Percentiles rank a stretch among this genome's conserved stretches.
These are phyloP conservation scores for Staurois parvus DNA, from an alignment of 2,797 vertebrate genomes.

Conservation along the genomic window DNA sequence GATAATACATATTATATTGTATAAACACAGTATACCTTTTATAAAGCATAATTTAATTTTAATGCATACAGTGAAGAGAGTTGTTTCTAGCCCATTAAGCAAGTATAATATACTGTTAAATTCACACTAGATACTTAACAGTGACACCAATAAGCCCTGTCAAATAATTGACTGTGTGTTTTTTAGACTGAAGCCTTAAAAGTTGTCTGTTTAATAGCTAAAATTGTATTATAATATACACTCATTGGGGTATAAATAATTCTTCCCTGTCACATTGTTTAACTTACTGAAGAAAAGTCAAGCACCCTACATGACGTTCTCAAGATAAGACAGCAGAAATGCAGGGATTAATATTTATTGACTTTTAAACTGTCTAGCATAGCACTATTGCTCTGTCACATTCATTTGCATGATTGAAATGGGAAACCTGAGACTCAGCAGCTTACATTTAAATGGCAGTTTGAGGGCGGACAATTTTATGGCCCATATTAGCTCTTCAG, in stretches of 20 bases:
- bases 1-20: background rate
- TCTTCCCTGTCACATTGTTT: conserved; percentile 42
- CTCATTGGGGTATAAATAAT: conserved; percentile 47
- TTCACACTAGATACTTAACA: background rate
- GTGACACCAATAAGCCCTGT: conserved; percentile 21
- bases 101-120: conserved; percentile 20
- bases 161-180: conserved; percentile 20
- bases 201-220: conserved; percentile 22
- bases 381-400: conserved; percentile 14
- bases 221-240: conserved; percentile 38
- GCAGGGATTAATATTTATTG: conserved; percentile 58
- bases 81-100: conserved; percentile 8
- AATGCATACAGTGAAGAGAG: background rate
- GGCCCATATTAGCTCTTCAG: conserved; percentile 15
- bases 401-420: conserved; percentile 52
- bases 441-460: conserved; percentile 19
- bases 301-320: conserved; percentile 47
- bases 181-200: conserved; percentile 1
- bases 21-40: background rate
- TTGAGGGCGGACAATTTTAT: conserved; percentile 13
- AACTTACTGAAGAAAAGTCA: conserved; percentile 40
- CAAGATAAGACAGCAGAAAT: conserved; percentile 36
- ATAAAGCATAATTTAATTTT: background rate
- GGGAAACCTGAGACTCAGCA: conserved; percentile 12
- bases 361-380: conserved; percentile 47